Evolutionary conservation across 2,797 vertebrate species (phyloP), one percentile per base, ranked within the genome.

Genomic region (Odontamblyopus rebecca): DNA sequence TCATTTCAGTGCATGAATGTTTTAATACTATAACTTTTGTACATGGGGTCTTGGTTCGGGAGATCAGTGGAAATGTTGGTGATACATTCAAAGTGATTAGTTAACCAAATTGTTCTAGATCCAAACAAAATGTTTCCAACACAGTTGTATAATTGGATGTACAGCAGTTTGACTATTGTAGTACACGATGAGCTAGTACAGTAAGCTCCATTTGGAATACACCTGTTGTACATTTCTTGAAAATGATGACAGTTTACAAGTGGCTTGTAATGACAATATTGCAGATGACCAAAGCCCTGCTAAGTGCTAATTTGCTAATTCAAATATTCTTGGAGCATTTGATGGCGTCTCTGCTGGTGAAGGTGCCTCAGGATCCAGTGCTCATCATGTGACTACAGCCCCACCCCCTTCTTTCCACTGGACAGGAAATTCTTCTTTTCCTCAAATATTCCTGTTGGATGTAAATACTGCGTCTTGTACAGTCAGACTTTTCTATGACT

Each of bases 391-490:
- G 77, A 86, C 69, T 66, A 70, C 67, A 77, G 73, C 72, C 78
- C 53, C 41, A 0, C 51, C 80, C 61, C 19, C 54, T 32, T 75
- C 26, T 50, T 75, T 44, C 63, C 44, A 15, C 16, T 48, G 44
- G 41, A 44, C 41, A 44, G 41, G 44, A 13, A 48, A 48, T 13
- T 15, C 54, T 75, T 32, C 35, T 48, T 5, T 62, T 67, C 75
- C 83, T 75, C 53, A 78, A 71, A 70, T 74, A 73, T 80, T 83
- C 69, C 69, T 78, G 79, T 89, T 82, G 61, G 60, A 63, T 92
- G 91, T 94, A 91, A 91, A 92, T 89, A 89, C 50, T 74, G 75
- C 83, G 68, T 85, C 75, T 74, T 77, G 88, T 92, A 83, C 75
- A 68, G 35, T 77, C 65, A 82, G 79, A 81, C 80, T 91, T 89